Evolutionary conservation across 2,113 vertebrate species (phyloP), one percentile per base, ranked within the genome.

Genomic region (Theristicus caerulescens): DNA sequence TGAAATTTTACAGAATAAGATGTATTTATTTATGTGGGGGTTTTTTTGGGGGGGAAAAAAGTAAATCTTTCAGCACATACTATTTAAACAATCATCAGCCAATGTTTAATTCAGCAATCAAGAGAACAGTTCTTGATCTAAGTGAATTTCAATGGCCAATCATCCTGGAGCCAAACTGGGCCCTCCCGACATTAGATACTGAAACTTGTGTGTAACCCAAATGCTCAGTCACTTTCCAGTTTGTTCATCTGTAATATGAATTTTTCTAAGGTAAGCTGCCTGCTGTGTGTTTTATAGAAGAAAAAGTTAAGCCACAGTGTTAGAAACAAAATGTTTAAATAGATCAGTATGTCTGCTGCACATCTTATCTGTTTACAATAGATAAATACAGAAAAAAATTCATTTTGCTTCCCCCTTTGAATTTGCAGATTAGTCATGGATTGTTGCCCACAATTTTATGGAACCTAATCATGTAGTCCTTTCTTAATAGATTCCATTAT

Each of bases 401-500:
- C 2, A 36, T 95, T 94, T 92, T 88, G 1, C 54, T 86, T 94
- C 54, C 44, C 19, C 46, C 31, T 94, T 88, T 92, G 72, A 91
- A 90, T 88, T 47, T 93, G 34, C 38, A 78, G 90, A 73, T 96
- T 93, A 95, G 94, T 93, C 88, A 93, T 38, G 88, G 94, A 36
- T 95, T 92, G 82, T 93, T 97, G 90, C 72, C 57, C 61, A 72
- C 82, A 67, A 25, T 94, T 95, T 93, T 94, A 78, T 86, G 82
- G 64, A 88, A 82, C 42, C 51, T 83, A 86, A 93, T 95, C 46
- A 54, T 84, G 59, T 88, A 78, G 82, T 82, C 42, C 59, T 67
- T 92, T 83, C 67, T 92, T 82, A 95, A 94, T 90, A 92, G 76
- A 79, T 84, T 89, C 72, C 72, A 47, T 95, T 96, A 94, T 95